Evolutionary conservation across 2,797 vertebrate genomes (phyloP).

Genomic region (Macropus fuliginosus): DNA sequence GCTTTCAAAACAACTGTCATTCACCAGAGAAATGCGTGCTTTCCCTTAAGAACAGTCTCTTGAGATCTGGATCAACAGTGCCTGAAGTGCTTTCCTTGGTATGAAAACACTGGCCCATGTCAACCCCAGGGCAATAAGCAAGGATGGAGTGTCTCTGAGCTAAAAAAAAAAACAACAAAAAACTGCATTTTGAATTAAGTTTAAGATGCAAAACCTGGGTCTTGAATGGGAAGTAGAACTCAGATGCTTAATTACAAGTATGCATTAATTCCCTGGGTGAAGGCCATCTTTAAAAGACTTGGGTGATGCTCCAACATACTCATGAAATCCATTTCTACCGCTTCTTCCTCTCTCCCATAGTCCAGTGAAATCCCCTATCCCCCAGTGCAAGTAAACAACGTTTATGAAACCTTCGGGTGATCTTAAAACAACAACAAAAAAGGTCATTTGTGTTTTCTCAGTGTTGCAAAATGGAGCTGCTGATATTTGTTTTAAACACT

Average conservation of each 20-base stretch:
- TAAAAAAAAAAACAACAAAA: not conserved
- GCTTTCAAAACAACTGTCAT: slow-evolving; percentile 8
- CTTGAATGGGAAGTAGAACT: not conserved
- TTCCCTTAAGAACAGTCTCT: not conserved
- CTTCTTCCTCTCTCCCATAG: slow-evolving; percentile 47
- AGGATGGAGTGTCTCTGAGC: slow-evolving; percentile 9
- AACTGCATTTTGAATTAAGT: slow-evolving; percentile 53
- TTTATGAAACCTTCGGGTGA: slow-evolving; percentile 55
- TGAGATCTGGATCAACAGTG: not conserved
- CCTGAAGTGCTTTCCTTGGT: not conserved
- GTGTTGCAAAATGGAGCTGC: slow-evolving; percentile 65
- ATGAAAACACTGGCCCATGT: not conserved
- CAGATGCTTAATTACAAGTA: not conserved
- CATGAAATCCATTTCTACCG: slow-evolving; percentile 11
- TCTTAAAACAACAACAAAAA: slow-evolving; percentile 55
- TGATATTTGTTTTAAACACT: slow-evolving; percentile 79
- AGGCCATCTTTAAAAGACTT: slow-evolving; percentile 26
- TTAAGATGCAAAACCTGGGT: not conserved
- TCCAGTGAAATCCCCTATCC: slow-evolving; percentile 65
- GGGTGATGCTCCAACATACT: slow-evolving; percentile 33
- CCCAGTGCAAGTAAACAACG: slow-evolving; percentile 41
- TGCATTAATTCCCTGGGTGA: slow-evolving; percentile 33
- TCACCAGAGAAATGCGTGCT: not conserved
- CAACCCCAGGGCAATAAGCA: not conserved
- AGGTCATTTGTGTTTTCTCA: slow-evolving; percentile 68